These are phyloP conservation scores for Uloborus diversus DNA, from an alignment of 1,140 invertebrate genomes.

Conservation along the genomic window DNA sequence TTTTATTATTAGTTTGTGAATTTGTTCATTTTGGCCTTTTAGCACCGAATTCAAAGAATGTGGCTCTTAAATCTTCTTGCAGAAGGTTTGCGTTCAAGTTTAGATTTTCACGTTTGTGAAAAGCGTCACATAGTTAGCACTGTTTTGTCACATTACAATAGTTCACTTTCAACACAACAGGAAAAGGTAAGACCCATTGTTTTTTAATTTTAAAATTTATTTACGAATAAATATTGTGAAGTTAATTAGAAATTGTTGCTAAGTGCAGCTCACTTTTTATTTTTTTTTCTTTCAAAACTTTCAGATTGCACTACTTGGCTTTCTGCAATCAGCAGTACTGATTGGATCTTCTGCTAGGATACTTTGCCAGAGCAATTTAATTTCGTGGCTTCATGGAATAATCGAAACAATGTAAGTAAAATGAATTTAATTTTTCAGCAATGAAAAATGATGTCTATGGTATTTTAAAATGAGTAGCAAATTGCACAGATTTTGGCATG, in stretches of 20 bases:
- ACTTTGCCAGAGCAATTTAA: slow-evolving; percentile 72
- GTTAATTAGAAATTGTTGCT: too few species aligned
- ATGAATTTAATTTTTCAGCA: background rate
- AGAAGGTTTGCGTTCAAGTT: slow-evolving; percentile 72
- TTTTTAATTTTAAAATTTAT: too few species aligned
- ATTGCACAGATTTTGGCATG: too few species aligned
- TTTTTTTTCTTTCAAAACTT: background rate
- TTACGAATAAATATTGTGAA: too few species aligned
- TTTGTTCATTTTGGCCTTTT: slow-evolving; percentile 7
- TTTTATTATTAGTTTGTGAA: background rate
- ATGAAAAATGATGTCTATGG: too few species aligned
- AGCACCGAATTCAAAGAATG: slow-evolving; percentile 68
- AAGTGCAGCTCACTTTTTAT: background rate
- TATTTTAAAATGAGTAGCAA: too few species aligned
- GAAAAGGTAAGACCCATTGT: slow-evolving; percentile 66
- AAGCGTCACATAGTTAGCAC: slow-evolving; percentile 72
- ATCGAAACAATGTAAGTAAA: slow-evolving; percentile 19
- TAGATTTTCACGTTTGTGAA: slow-evolving; percentile 71
- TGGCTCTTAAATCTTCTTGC: slow-evolving; percentile 76
- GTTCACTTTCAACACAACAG: slow-evolving; percentile 64
- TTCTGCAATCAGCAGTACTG: slow-evolving; percentile 70
- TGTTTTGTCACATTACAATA: slow-evolving; percentile 69
- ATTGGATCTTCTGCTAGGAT: slow-evolving; percentile 72
- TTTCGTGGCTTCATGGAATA: slow-evolving; percentile 70
- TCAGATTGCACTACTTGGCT: slow-evolving; percentile 70